Conservation (phyloP, 2,797 vertebrate species). For the Melanotaenia parkinsoni region DNA sequence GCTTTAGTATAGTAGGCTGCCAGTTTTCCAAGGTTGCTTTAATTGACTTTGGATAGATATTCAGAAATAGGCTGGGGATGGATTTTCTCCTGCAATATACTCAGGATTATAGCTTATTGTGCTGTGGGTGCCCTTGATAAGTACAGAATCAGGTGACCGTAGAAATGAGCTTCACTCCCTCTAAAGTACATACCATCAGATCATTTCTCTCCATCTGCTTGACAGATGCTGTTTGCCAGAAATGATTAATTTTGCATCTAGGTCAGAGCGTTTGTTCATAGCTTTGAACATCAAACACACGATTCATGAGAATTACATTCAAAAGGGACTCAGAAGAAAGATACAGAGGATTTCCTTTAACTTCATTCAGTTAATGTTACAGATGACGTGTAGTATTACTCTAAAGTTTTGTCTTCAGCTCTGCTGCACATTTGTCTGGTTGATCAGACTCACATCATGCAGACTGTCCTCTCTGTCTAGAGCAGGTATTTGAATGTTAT, state of each 20-base stretch:
- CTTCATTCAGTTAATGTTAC: constrained; percentile 11
- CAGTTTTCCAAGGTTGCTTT: constrained; percentile 48
- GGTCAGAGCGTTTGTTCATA: constrained; percentile 42
- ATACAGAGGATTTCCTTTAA: constrained; percentile 9
- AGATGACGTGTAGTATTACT: constrained; percentile 17
- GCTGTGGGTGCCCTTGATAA: constrained; percentile 37
- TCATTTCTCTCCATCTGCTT: constrained; percentile 58
- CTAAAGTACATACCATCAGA: constrained; percentile 48
- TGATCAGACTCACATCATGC: constrained; percentile 14
- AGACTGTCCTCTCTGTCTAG: constrained; percentile 5
- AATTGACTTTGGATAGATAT: constrained; percentile 52
- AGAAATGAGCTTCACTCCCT: constrained; percentile 49
- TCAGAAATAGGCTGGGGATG: constrained; percentile 59
- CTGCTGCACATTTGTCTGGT: not conserved
- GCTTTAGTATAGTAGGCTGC: constrained; percentile 44
- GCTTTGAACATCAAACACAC: constrained; percentile 41
- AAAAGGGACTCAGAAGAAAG: constrained; percentile 33
- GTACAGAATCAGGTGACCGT: constrained; percentile 55
- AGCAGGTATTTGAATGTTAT: not conserved
- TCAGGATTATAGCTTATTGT: constrained; percentile 63
- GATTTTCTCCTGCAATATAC: constrained; percentile 58
- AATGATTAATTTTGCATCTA: constrained; percentile 61
- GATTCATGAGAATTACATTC: constrained; percentile 31
- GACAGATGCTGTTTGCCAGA: constrained; percentile 63
- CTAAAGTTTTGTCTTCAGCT: constrained; percentile 12